phyloP scores from a whole-genome alignment of 2,888 invertebrate genomes.

The Acleris sparsana region DNA sequence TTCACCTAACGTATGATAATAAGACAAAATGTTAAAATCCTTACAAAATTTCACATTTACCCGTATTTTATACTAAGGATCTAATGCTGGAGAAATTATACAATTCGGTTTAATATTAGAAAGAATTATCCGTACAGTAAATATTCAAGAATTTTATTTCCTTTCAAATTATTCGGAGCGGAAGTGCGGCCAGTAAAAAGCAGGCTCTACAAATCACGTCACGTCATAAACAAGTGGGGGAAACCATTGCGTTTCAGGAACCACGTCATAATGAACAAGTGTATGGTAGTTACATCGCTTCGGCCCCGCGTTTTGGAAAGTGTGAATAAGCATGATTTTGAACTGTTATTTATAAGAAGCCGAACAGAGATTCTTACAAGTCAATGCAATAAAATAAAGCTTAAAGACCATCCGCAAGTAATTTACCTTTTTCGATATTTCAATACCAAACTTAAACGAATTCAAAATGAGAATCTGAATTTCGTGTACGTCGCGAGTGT shows the following conservation, averaged over 20 bases:
- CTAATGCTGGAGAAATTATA: no score
- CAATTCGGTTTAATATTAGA: background rate
- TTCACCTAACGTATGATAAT: no score
- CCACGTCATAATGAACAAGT: slow-evolving; percentile 17
- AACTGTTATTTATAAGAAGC: no score
- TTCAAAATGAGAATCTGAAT: slow-evolving; percentile 5
- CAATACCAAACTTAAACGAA: slow-evolving; percentile 19
- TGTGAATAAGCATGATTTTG: no score
- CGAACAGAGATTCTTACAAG: no score
- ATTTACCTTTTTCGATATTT: slow-evolving; percentile 9
- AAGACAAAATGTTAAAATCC: no score
- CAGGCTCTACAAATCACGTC: slow-evolving; percentile 34
- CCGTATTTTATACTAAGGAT: no score
- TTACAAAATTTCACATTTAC: no score
- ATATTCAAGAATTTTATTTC: slow-evolving; percentile 16
- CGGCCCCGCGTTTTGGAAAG: no score
- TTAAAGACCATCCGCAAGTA: background rate
- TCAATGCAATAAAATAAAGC: no score
- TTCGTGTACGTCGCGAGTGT: background rate
- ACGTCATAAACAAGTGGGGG: slow-evolving; percentile 32
- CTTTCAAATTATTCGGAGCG: slow-evolving; percentile 21
- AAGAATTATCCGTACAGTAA: slow-evolving; percentile 12
- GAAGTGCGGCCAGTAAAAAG: slow-evolving; percentile 26
- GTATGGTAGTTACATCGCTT: slow-evolving; percentile 5
- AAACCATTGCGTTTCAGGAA: slow-evolving; percentile 11